Evolutionary conservation across 2,888 invertebrate species (phyloP).

Genomic region (Leptopilina syphax): DNA sequence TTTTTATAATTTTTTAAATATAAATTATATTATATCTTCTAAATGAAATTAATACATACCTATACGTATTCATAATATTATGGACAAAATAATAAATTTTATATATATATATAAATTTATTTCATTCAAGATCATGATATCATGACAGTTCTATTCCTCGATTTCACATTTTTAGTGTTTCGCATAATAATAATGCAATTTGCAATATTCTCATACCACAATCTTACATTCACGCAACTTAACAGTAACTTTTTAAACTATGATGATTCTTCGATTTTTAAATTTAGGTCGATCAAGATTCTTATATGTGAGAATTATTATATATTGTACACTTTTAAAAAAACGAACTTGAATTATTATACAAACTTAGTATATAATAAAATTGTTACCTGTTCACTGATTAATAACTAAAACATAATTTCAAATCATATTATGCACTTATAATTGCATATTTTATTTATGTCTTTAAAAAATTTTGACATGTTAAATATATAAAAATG

Average conservation of each 20-base stretch:
- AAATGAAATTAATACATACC: too few relatives aligned
- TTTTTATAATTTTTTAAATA: too few relatives aligned
- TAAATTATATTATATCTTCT: too few relatives aligned
- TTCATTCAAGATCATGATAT: constrained; percentile 59
- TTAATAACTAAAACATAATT: background rate
- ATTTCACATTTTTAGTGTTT: constrained; percentile 36
- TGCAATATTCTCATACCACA: constrained; percentile 44
- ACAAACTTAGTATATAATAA: too few relatives aligned
- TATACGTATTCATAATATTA: too few relatives aligned
- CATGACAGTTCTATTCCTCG: constrained; percentile 53
- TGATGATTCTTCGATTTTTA: constrained; percentile 62
- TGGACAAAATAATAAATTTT: background rate
- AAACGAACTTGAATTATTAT: too few relatives aligned
- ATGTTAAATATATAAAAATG: background rate
- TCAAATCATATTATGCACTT: background rate
- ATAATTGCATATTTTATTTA: background rate
- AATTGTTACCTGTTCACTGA: too few relatives aligned
- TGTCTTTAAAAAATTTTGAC: background rate
- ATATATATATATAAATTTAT: constrained; percentile 56
- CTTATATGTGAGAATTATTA: background rate
- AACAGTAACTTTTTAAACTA: constrained; percentile 57
- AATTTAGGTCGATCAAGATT: constrained; percentile 43
- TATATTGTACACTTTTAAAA: too few relatives aligned
- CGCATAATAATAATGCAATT: constrained; percentile 47
- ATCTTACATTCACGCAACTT: constrained; percentile 37